A percentile compares a stretch with the other conserved stretches of the same genome.
Evolutionary conservation across 2,888 invertebrate species (phyloP).

Genomic region (Teinopalpus imperialis): DNA sequence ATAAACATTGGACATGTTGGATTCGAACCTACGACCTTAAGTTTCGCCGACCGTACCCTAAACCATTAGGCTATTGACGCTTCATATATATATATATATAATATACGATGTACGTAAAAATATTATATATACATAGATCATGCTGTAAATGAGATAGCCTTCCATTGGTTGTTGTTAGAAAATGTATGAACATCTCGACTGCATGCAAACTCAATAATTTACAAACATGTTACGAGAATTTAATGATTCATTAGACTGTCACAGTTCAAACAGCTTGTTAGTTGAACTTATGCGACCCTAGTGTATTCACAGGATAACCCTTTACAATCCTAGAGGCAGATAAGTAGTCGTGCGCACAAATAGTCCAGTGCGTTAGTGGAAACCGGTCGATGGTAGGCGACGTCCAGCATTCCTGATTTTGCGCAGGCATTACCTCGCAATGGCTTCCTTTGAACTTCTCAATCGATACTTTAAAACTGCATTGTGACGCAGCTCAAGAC

Average conservation of each 20-base stretch:
- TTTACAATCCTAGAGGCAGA: conserved; percentile 14
- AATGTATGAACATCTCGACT: conserved; percentile 1
- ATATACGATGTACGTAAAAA: too few species aligned
- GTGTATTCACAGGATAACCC: conserved; percentile 15
- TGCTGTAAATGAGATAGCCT: too few species aligned
- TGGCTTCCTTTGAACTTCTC: conserved; percentile 21
- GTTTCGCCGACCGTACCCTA: too few species aligned
- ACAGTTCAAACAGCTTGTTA: conserved; percentile 6
- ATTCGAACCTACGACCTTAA: too few species aligned
- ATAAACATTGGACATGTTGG: too few species aligned
- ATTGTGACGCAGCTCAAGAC: neutral
- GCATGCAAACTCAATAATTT: conserved; percentile 9
- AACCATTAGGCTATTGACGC: too few species aligned
- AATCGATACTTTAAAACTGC: conserved; percentile 8
- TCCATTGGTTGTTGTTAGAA: too few species aligned
- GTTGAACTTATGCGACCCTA: conserved; percentile 16
- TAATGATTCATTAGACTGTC: conserved; percentile 12
- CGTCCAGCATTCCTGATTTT: conserved; percentile 71
- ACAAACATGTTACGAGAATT: conserved; percentile 7
- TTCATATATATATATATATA: too few species aligned
- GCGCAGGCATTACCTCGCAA: conserved; percentile 35
- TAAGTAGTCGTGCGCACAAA: conserved; percentile 34
- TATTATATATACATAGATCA: too few species aligned
- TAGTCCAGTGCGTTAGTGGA: conserved; percentile 42
- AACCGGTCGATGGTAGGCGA: conserved; percentile 66